These are phyloP conservation scores for Gobionotothen gibberifrons DNA, from an alignment of 2,797 vertebrate genomes.

Conservation along the genomic window DNA sequence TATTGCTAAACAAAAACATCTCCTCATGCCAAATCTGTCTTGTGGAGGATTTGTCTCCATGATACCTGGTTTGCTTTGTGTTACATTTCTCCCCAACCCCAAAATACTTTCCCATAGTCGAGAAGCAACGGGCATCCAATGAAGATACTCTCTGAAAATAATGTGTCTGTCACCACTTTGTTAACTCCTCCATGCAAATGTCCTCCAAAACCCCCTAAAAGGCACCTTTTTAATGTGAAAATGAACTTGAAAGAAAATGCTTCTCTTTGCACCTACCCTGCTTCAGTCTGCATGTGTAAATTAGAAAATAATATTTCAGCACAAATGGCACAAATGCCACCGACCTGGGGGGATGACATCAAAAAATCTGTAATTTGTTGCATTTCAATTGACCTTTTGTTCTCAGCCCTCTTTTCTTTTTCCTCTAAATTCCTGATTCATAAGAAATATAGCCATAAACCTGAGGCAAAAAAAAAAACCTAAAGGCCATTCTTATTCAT, in stretches of 20 bases:
- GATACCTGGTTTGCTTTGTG: slow-evolving; percentile 66
- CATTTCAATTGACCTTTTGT: slow-evolving; percentile 70
- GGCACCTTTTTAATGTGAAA: neutral
- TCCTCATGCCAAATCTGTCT: slow-evolving; percentile 59
- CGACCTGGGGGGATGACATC: slow-evolving; percentile 25
- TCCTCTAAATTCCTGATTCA: slow-evolving; percentile 52
- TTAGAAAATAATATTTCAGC: slow-evolving; percentile 35
- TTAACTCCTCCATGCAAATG: slow-evolving; percentile 49
- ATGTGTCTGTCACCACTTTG: slow-evolving; percentile 40
- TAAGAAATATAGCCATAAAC: slow-evolving; percentile 61
- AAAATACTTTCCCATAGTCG: slow-evolving; percentile 59
- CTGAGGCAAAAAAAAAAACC: slow-evolving; percentile 24
- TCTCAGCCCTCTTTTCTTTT: slow-evolving; percentile 27
- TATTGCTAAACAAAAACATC: slow-evolving; percentile 57
- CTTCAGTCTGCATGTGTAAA: slow-evolving; percentile 42
- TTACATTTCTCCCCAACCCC: slow-evolving; percentile 12
- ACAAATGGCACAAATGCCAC: slow-evolving; percentile 50
- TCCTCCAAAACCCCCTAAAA: slow-evolving; percentile 11
- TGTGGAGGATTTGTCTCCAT: slow-evolving; percentile 69
- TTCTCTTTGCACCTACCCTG: slow-evolving; percentile 7
- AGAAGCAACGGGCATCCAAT: slow-evolving; percentile 61
- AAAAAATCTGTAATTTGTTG: slow-evolving; percentile 62
- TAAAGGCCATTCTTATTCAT: slow-evolving; percentile 75
- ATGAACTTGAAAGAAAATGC: neutral
- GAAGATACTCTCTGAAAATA: slow-evolving; percentile 48